A percentile compares a stretch with the other conserved stretches of the same genome.
Conservation (phyloP, 1,140 invertebrate genomes). For the Aradophagus sp. region DNA sequence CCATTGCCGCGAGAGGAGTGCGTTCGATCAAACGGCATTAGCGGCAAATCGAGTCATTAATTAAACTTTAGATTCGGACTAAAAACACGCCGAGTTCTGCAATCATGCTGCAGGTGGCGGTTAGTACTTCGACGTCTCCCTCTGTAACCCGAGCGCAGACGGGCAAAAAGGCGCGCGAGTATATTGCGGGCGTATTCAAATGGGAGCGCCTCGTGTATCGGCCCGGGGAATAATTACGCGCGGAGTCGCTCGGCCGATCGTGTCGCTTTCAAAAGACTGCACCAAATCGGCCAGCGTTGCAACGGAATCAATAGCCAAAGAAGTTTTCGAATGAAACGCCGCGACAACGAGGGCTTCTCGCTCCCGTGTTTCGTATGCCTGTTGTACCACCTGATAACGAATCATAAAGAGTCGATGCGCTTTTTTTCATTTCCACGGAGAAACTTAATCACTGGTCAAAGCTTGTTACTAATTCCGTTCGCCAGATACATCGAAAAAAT, state of each 20-base stretch:
- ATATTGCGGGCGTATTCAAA: slow-evolving; percentile 63
- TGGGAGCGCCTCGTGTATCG: slow-evolving; percentile 52
- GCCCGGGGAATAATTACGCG: slow-evolving; percentile 68
- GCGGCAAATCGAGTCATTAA: slow-evolving; percentile 49
- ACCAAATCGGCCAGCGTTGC: slow-evolving; percentile 21
- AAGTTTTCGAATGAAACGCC: slow-evolving; percentile 14
- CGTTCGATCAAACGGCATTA: slow-evolving; percentile 42
- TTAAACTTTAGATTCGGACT: slow-evolving; percentile 48
- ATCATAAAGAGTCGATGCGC: slow-evolving; percentile 25
- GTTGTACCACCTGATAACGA: slow-evolving; percentile 7
- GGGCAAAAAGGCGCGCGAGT: slow-evolving; percentile 52
- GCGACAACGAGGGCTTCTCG: too few species aligned
- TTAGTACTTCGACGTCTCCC: slow-evolving; percentile 16
- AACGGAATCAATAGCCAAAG: slow-evolving; percentile 18
- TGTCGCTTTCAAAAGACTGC: slow-evolving; percentile 33
- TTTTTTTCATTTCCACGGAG: too few species aligned
- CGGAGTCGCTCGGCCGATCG: slow-evolving; percentile 22
- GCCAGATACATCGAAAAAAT: too few species aligned
- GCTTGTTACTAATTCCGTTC: too few species aligned
- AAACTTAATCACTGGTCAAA: too few species aligned
- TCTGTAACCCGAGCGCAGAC: slow-evolving; percentile 40
- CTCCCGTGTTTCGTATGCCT: too few species aligned
- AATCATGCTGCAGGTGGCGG: slow-evolving; percentile 39
- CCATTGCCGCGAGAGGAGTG: slow-evolving; percentile 15
- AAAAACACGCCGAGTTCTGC: slow-evolving; percentile 41